Evolutionary conservation across 2,797 vertebrate species (phyloP).

Genomic region (Poeciliopsis infans): DNA sequence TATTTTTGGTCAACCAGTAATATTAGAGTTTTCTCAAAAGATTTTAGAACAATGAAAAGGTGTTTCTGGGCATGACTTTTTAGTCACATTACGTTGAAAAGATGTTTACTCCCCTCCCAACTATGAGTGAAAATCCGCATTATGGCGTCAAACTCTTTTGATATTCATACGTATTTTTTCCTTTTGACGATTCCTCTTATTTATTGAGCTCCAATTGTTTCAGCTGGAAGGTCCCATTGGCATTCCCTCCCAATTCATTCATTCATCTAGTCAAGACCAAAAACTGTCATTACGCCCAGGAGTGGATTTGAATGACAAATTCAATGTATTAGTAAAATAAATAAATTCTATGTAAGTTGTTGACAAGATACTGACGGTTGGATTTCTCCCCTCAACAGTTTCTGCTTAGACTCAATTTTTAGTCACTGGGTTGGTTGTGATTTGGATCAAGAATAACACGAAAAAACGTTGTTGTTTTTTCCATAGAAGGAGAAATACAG

Average conservation of each 20-base stretch:
- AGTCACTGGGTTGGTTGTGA: constrained; percentile 12
- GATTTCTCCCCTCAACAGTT: constrained; percentile 25
- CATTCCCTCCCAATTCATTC: background rate
- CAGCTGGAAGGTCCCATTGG: background rate
- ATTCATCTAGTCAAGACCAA: background rate
- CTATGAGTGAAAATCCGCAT: background rate
- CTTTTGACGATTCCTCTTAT: background rate
- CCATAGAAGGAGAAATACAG: background rate
- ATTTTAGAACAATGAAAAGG: background rate
- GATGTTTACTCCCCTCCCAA: background rate
- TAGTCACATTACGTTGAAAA: background rate
- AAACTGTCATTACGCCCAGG: constrained; percentile 21
- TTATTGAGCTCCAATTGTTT: background rate
- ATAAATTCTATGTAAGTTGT: constrained; percentile 17
- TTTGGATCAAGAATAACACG: constrained; percentile 1
- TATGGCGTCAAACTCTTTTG: background rate
- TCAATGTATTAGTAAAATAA: constrained; percentile 36
- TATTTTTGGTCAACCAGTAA: background rate
- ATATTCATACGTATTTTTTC: background rate
- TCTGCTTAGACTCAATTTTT: constrained; percentile 12
- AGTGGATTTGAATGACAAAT: constrained; percentile 48
- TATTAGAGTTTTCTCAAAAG: background rate
- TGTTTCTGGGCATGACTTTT: background rate
- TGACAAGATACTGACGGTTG: constrained; percentile 24
- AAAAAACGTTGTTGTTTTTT: background rate